Evolutionary conservation across 1,140 invertebrate genomes (phyloP).

Genomic region (Matsumurasca onukii): DNA sequence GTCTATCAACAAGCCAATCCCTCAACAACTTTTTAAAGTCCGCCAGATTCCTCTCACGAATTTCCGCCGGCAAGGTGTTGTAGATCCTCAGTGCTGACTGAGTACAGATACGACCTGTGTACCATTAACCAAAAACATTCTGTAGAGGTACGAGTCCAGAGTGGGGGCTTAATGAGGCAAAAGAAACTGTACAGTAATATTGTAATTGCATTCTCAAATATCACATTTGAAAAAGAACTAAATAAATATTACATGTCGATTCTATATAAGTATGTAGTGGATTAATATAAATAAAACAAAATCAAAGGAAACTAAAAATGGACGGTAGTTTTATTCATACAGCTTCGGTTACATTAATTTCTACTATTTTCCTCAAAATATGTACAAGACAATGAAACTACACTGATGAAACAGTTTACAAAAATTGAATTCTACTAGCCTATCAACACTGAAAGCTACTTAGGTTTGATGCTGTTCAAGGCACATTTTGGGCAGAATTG

Average conservation of each 20-base stretch:
- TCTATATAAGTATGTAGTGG: background rate
- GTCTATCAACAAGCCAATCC: too few relatives aligned
- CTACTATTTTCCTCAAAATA: background rate
- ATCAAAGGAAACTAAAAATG: conserved; percentile 1
- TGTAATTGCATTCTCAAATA: conserved; percentile 21
- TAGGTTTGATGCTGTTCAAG: background rate
- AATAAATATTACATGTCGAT: conserved; percentile 3
- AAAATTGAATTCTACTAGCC: background rate
- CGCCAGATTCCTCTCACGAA: too few relatives aligned
- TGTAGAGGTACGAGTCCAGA: too few relatives aligned
- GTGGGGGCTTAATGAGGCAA: too few relatives aligned
- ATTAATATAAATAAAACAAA: background rate
- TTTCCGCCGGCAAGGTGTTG: too few relatives aligned
- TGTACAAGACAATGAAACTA: background rate
- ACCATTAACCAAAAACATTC: too few relatives aligned
- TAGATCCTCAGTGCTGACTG: too few relatives aligned
- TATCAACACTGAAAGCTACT: conserved; percentile 20
- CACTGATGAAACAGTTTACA: background rate
- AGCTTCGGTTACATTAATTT: background rate
- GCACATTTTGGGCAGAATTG: conserved; percentile 1
- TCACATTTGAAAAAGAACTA: conserved; percentile 20
- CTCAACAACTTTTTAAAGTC: too few relatives aligned
- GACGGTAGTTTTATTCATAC: conserved; percentile 12
- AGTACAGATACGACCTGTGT: too few relatives aligned
- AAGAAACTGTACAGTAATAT: too few relatives aligned